These are phyloP conservation scores for Pagetopsis macropterus DNA, from an alignment of 2,797 vertebrate species.

Conservation along the genomic window DNA sequence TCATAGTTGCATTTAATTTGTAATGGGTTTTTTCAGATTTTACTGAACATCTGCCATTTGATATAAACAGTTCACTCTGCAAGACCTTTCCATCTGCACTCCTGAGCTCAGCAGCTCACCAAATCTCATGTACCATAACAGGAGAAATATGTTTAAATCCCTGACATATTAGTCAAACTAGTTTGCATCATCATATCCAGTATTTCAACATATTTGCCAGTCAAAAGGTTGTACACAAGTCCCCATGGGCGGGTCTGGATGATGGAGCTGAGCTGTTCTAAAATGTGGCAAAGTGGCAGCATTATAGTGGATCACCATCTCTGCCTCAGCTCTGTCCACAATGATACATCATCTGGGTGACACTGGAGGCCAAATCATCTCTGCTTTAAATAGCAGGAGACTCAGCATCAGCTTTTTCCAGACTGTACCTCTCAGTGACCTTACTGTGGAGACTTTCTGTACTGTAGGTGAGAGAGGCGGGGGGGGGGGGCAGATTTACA, in stretches of 20 bases:
- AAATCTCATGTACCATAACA: not conserved
- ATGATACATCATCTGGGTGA: slow-evolving; percentile 52
- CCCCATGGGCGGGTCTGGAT: slow-evolving; percentile 7
- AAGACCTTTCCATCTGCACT: not conserved
- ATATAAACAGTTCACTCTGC: not conserved
- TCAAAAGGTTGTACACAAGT: not conserved
- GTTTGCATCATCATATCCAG: slow-evolving; percentile 20
- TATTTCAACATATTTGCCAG: slow-evolving; percentile 3
- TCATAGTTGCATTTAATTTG: not conserved
- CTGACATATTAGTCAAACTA: slow-evolving; percentile 30
- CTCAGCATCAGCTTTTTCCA: slow-evolving; percentile 49
- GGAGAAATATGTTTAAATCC: slow-evolving; percentile 22
- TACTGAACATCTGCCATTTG: not conserved
- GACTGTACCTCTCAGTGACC: slow-evolving; percentile 24
- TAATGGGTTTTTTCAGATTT: not conserved
- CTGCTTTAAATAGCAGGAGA: slow-evolving; percentile 61
- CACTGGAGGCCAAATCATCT: slow-evolving; percentile 29
- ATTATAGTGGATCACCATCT: slow-evolving; percentile 43
- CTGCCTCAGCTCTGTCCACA: slow-evolving; percentile 34
- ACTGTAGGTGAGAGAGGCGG: slow-evolving; percentile 28
- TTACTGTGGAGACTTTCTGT: not conserved
- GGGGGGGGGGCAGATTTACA: slow-evolving; percentile 3
- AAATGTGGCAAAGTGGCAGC: slow-evolving; percentile 59
- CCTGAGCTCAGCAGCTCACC: not conserved
- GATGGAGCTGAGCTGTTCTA: slow-evolving; percentile 47